These are phyloP conservation scores for Cyrtonyx montezumae DNA, from an alignment of 2,113 vertebrate genomes.

Conservation along the genomic window DNA sequence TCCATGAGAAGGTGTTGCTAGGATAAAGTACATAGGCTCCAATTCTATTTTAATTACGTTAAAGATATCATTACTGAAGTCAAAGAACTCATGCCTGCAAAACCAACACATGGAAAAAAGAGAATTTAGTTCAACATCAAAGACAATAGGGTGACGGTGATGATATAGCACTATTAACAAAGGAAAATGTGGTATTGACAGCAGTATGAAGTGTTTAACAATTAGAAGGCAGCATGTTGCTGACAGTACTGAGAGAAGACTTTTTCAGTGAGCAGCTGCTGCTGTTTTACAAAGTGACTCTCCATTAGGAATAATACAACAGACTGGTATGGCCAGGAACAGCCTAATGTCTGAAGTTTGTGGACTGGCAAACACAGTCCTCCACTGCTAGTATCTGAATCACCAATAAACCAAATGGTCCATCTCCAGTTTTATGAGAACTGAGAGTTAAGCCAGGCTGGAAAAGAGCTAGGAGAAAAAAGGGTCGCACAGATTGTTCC, in stretches of 20 bases:
- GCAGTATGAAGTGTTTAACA: neutral
- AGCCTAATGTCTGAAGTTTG: conserved; percentile 40
- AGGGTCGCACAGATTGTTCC: conserved; percentile 17
- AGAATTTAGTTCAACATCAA: neutral
- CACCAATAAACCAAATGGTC: conserved; percentile 65
- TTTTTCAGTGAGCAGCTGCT: conserved; percentile 69
- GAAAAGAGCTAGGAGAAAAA: neutral
- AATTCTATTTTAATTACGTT: neutral
- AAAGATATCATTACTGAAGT: neutral
- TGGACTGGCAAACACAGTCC: conserved; percentile 47
- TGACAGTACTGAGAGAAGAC: conserved; percentile 46
- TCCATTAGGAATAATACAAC: conserved; percentile 35
- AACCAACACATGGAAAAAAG: neutral
- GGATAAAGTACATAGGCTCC: neutral
- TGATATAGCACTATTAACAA: neutral
- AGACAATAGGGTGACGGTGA: neutral
- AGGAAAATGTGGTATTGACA: too few relatives aligned
- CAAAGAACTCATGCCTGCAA: neutral
- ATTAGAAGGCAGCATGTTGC: conserved; percentile 61
- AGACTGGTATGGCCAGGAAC: neutral
- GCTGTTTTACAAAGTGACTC: conserved; percentile 39
- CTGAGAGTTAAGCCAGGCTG: conserved; percentile 32
- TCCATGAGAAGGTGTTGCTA: neutral
- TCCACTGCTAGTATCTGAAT: conserved; percentile 35
- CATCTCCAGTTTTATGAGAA: conserved; percentile 60